Evolutionary conservation across 2,113 vertebrate genomes (phyloP), one percentile per base, ranked within the genome.

Genomic region (Elgaria multicarinata): DNA sequence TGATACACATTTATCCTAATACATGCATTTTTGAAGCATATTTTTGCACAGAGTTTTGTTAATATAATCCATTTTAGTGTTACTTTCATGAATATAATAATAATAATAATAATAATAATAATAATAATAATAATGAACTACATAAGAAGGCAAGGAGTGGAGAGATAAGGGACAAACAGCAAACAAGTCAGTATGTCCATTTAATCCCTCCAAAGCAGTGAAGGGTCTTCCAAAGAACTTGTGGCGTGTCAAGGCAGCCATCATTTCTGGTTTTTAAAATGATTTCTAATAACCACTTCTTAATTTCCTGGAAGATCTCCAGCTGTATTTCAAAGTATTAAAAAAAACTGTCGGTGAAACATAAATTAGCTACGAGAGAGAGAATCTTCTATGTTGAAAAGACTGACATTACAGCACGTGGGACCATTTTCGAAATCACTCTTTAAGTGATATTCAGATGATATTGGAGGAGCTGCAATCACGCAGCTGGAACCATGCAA

Each of bases 321-420:
- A 94, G 33, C 72, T 94, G 95, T 72, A 89, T 85, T 93, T 96
- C 92, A 94, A 94, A 93, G 93, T 79, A 50, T 86, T 58, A 16
- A 93, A 94, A 92, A 91, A 33, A 89, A 91, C 18, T 78, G 2
- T 2, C 53, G 83, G 89, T 93, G 58, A 8, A 71, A 2, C 58
- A 28, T 46, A 85, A 87, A 62, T n/a, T 66, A 86, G 75, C 0
- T 72, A 44, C 20, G 28, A 33, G 24, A 71, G 28, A 84, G 39
- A 10, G 7, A 72, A 26, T 14, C 55, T 13, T 2, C 12, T 13
- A 18, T 18, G 55, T 58, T 58, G 13, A 58, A 58, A 58, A 58
- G 55, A 3, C 12, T 58, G 55, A n/a, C 8, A 77, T 92, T 69
- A 75, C 9, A 1, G 75, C 81, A 87, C 66, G 78, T 78, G 80